Conservation (phyloP, 2,888 invertebrate genomes). For the Cryptus armator region DNA sequence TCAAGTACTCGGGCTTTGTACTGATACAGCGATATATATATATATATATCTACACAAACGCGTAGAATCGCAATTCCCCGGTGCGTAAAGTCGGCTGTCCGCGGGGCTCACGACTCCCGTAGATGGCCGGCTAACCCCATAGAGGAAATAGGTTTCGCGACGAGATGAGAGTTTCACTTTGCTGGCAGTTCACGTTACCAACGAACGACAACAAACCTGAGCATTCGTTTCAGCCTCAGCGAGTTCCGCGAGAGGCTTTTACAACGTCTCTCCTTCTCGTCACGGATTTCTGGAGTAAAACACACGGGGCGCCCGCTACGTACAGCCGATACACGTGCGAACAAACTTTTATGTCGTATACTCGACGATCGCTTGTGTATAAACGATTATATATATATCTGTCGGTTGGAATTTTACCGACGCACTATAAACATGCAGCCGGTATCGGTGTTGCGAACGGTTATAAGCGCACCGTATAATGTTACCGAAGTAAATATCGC, state of each 20-base stretch:
- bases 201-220: conserved; percentile 1
- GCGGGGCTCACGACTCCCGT: conserved; percentile 59
- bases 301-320: conserved; percentile 6
- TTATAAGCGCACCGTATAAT: conserved; percentile 23
- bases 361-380: neutral
- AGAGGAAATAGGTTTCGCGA: conserved; percentile 73
- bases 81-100: conserved; percentile 29
- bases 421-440: neutral
- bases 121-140: conserved; percentile 75
- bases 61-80: conserved; percentile 68
- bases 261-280: conserved; percentile 54
- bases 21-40: neutral
- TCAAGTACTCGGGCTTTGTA: neutral
- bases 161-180: conserved; percentile 76
- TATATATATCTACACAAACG: neutral
- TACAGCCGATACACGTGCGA: conserved; percentile 46
- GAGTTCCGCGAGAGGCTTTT: conserved; percentile 4
- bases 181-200: conserved; percentile 69
- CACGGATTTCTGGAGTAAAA: conserved; percentile 58
- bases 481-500: conserved; percentile 28
- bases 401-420: neutral
- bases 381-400: neutral
- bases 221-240: no score
- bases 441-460: neutral
- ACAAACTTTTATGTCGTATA: conserved; percentile 42